Percentiles rank a stretch among this genome's conserved stretches.
Conservation (phyloP, 2,888 invertebrate species). For the Phyllotreta striolata region DNA sequence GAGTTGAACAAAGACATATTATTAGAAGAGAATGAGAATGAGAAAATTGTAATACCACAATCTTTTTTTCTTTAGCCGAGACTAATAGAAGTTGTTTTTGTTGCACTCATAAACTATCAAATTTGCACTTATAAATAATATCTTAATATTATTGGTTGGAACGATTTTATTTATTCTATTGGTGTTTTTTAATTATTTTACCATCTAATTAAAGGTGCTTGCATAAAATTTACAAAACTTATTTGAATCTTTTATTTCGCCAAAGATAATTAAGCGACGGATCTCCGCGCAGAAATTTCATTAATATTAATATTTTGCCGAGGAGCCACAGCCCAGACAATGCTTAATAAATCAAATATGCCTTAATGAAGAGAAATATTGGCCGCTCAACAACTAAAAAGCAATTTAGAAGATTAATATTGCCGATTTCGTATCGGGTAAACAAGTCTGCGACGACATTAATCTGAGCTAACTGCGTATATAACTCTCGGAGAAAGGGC, state of each 20-base stretch:
- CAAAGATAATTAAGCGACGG: neutral
- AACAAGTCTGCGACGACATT: slow-evolving; percentile 40
- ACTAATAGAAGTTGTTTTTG: too few species aligned
- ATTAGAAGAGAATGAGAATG: too few species aligned
- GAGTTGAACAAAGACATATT: too few species aligned
- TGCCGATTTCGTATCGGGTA: slow-evolving; percentile 34
- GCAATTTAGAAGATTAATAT: slow-evolving; percentile 57
- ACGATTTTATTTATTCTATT: too few species aligned
- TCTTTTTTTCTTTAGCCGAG: too few species aligned
- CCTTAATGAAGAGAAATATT: slow-evolving; percentile 58
- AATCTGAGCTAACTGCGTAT: slow-evolving; percentile 47
- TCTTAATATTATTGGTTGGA: too few species aligned
- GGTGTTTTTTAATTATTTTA: too few species aligned
- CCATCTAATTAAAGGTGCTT: too few species aligned
- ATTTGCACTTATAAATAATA: too few species aligned
- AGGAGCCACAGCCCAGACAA: slow-evolving; percentile 25
- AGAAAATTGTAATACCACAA: too few species aligned
- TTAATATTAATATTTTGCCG: slow-evolving; percentile 39
- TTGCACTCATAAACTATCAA: too few species aligned
- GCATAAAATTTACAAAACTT: too few species aligned
- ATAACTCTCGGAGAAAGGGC: slow-evolving; percentile 46
- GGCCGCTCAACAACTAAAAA: slow-evolving; percentile 53
- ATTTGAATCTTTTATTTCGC: slow-evolving; percentile 2
- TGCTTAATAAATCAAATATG: slow-evolving; percentile 49
- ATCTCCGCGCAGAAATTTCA: slow-evolving; percentile 23